These are phyloP conservation scores for Athrips mouffetella DNA, from an alignment of 2,888 invertebrate genomes.

Conservation along the genomic window DNA sequence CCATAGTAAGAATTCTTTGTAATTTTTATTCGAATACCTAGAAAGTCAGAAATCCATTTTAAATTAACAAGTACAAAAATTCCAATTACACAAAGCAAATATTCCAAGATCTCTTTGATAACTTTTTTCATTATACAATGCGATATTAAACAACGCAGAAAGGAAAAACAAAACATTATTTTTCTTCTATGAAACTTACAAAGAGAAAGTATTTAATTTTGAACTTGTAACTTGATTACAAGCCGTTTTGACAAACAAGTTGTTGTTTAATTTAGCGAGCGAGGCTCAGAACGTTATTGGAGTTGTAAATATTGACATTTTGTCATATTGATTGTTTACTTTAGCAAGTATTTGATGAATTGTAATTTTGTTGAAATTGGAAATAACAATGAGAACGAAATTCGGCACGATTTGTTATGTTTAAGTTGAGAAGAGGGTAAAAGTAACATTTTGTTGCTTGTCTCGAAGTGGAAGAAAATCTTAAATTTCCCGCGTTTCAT, in stretches of 20 bases:
- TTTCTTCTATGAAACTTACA: neutral
- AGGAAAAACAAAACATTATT: constrained; percentile 8
- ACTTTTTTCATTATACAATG: constrained; percentile 9
- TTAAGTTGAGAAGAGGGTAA: neutral
- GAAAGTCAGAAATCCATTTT: no score
- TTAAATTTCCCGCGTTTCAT: no score
- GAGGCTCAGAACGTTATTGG: constrained; percentile 6
- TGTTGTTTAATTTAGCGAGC: neutral
- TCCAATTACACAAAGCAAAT: neutral
- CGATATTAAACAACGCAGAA: constrained; percentile 6
- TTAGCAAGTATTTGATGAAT: neutral
- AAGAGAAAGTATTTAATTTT: constrained; percentile 11
- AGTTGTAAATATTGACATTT: constrained; percentile 16
- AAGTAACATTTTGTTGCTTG: neutral
- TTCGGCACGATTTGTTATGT: neutral
- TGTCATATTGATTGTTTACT: constrained; percentile 8
- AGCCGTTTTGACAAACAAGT: constrained; percentile 10
- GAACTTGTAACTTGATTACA: constrained; percentile 9
- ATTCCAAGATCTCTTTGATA: constrained; percentile 2
- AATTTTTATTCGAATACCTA: no score
- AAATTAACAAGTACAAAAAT: neutral
- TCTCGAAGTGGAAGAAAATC: no score
- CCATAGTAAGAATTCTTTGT: no score
- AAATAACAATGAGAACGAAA: no score
- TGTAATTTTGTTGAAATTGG: constrained; percentile 10